Percentiles rank a stretch among this genome's conserved stretches.
phyloP scores from a whole-genome alignment of 2,888 invertebrate species.

The Eurois occulta region DNA sequence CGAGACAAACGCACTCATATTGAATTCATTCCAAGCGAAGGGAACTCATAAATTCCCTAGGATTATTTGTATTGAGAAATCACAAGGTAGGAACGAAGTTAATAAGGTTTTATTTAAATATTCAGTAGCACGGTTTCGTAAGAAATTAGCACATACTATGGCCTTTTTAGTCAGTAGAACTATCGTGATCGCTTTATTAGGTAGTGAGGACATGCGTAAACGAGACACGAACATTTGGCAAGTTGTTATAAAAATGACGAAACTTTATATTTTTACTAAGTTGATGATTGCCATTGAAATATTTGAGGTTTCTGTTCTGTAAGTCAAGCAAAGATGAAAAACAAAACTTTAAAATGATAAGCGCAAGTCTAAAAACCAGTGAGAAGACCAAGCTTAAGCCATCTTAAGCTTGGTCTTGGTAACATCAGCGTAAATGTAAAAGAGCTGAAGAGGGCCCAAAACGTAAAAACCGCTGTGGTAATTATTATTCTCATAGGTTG shows the following conservation, averaged over 20 bases:
- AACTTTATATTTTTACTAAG: conserved; percentile 34
- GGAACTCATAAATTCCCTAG: conserved; percentile 13
- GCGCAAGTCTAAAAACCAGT: neutral
- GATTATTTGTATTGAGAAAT: conserved; percentile 20
- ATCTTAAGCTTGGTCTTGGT: no score
- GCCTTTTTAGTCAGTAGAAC: conserved; percentile 79
- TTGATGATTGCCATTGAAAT: conserved; percentile 22
- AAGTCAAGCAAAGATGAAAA: neutral
- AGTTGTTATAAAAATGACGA: conserved; percentile 52
- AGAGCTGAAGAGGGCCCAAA: neutral
- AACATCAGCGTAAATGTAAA: neutral
- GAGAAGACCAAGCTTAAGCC: neutral
- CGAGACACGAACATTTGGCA: conserved; percentile 68
- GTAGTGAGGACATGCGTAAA: conserved; percentile 72
- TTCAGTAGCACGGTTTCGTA: conserved; percentile 69
- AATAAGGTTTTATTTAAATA: conserved; percentile 53
- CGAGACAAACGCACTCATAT: conserved; percentile 8
- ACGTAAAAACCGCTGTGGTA: neutral
- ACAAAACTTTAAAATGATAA: conserved; percentile 14
- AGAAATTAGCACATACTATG: conserved; percentile 78
- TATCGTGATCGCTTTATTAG: conserved; percentile 87
- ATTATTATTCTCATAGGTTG: neutral
- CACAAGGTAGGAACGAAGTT: conserved; percentile 45
- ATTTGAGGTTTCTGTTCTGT: neutral
- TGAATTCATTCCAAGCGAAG: conserved; percentile 14